These are phyloP conservation scores for Sebastiscus albofasciatus DNA, from an alignment of 2,797 vertebrate species.

Conservation along the genomic window DNA sequence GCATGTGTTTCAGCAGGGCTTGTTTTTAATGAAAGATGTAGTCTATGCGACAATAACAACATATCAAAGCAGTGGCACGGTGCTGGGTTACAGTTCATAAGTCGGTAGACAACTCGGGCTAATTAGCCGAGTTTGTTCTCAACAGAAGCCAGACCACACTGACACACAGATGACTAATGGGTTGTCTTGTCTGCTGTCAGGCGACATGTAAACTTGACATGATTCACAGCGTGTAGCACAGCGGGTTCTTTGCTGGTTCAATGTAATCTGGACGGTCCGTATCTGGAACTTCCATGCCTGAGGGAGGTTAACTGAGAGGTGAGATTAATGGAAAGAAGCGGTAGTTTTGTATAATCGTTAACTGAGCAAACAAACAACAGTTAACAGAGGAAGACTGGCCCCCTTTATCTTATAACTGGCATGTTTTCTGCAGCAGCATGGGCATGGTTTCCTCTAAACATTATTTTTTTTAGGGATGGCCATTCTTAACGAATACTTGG, in stretches of 20 bases:
- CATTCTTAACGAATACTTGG: neutral
- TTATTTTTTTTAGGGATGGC: neutral
- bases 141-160: neutral
- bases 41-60: neutral
- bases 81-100: neutral
- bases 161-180: neutral
- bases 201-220: neutral
- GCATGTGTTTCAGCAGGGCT: neutral
- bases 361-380: neutral
- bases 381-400: neutral
- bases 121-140: neutral
- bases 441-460: conserved; percentile 31
- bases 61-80: neutral
- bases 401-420: neutral
- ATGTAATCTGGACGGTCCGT: neutral
- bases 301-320: neutral
- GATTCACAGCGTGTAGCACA: neutral
- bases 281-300: neutral
- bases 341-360: neutral
- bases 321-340: neutral
- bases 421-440: neutral
- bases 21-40: neutral
- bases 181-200: neutral
- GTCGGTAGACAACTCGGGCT: neutral
- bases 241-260: neutral